A percentile compares a stretch with the other conserved stretches of the same genome.
These are phyloP conservation scores for Plutomurus gul DNA, from an alignment of 1,140 invertebrate genomes.

Conservation along the genomic window DNA sequence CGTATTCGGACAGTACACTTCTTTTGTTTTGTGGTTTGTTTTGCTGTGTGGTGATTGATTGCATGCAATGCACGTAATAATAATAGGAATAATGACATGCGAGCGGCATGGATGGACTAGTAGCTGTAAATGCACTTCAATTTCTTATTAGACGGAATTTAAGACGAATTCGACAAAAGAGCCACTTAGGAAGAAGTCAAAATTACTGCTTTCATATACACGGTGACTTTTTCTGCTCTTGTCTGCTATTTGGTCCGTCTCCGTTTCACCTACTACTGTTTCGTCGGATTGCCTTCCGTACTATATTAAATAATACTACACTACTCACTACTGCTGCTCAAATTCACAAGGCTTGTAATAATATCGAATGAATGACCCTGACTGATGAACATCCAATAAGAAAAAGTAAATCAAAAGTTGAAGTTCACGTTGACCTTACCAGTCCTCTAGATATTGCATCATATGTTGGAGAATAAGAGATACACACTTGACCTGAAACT, in stretches of 20 bases:
- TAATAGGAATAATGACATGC: constrained; percentile 7
- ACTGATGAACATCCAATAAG: too few species aligned
- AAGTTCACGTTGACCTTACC: too few species aligned
- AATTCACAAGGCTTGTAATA: too few species aligned
- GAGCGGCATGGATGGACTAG: constrained; percentile 8
- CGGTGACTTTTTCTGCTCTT: neutral
- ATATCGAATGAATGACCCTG: too few species aligned
- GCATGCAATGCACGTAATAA: constrained; percentile 14
- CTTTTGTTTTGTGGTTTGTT: too few species aligned
- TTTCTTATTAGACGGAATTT: neutral
- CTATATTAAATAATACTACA: too few species aligned
- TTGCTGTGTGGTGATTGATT: neutral
- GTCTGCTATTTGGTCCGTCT: neutral
- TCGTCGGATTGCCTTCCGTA: neutral
- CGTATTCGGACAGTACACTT: too few species aligned
- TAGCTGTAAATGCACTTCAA: constrained; percentile 3
- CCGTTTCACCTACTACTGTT: neutral
- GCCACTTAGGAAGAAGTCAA: constrained; percentile 21
- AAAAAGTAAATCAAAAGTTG: too few species aligned
- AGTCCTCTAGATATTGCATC: too few species aligned
- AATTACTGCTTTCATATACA: constrained; percentile 7
- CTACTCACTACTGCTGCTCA: too few species aligned
- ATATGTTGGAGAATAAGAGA: too few species aligned
- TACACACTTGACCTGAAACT: too few species aligned
- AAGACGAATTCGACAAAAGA: neutral